Percentiles rank a stretch among this genome's conserved stretches.
Conservation (phyloP, 2,888 invertebrate species). For the Caenorhabditis sinica region DNA sequence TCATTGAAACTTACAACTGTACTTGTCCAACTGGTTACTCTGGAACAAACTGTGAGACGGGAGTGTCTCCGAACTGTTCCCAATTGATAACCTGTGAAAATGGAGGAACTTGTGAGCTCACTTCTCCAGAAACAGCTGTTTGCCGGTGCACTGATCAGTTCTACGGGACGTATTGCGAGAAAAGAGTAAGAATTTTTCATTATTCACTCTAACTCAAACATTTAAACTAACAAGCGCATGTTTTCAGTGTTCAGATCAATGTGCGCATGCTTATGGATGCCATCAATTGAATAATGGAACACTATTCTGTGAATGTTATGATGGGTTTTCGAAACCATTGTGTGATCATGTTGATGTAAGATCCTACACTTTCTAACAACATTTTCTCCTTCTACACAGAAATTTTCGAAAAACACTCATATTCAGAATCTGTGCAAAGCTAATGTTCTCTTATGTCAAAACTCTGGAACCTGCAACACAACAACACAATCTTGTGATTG, state of each 20-base stretch:
- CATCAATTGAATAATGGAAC: constrained; percentile 15
- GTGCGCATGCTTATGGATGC: constrained; percentile 48
- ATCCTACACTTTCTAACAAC: neutral
- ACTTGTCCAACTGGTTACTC: constrained; percentile 46
- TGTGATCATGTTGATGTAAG: constrained; percentile 55
- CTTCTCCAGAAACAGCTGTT: constrained; percentile 3
- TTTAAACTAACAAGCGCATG: constrained; percentile 14
- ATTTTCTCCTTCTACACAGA: neutral
- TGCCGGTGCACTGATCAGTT: constrained; percentile 49
- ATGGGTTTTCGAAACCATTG: constrained; percentile 30
- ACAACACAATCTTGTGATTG: constrained; percentile 31
- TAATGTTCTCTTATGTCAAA: constrained; percentile 34
- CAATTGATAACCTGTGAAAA: constrained; percentile 44
- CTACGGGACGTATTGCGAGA: constrained; percentile 49
- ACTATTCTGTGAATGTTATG: constrained; percentile 31
- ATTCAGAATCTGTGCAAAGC: constrained; percentile 38
- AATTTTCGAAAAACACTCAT: neutral
- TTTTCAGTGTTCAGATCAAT: constrained; percentile 54
- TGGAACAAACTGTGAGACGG: constrained; percentile 48
- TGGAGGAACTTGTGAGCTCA: constrained; percentile 53
- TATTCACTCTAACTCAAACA: neutral
- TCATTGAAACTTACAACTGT: constrained; percentile 51
- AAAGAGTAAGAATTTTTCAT: constrained; percentile 29
- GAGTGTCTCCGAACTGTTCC: neutral
- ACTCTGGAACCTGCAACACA: constrained; percentile 30